Evolutionary conservation across 2,797 vertebrate genomes (phyloP).

Genomic region (Erethizon dorsatum): DNA sequence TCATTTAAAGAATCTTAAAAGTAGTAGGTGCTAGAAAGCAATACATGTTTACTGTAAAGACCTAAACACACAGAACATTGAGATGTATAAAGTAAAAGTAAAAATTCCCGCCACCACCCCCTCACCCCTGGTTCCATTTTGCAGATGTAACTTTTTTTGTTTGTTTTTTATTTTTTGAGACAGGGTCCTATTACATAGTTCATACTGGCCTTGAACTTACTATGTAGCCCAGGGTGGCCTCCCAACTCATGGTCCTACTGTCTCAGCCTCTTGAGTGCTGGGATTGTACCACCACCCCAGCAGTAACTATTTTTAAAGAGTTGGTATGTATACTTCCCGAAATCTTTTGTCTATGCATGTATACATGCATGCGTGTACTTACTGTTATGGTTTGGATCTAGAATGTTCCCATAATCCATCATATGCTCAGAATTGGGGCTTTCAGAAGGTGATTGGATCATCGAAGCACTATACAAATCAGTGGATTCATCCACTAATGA

Average conservation of each 20-base stretch:
- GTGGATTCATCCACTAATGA: background rate
- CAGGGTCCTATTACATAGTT: background rate
- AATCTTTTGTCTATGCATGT: background rate
- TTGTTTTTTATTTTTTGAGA: background rate
- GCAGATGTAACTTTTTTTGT: background rate
- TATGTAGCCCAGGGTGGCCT: background rate
- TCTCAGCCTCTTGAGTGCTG: background rate
- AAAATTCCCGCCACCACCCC: background rate
- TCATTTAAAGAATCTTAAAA: background rate
- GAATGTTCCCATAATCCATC: background rate
- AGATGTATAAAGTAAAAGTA: background rate
- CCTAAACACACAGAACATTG: background rate
- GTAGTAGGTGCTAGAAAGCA: background rate
- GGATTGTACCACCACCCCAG: background rate
- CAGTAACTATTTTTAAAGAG: background rate
- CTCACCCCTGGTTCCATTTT: background rate
- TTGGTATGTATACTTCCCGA: background rate
- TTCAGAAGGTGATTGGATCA: background rate
- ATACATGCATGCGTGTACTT: background rate
- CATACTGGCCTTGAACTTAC: background rate
- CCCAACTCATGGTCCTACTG: background rate
- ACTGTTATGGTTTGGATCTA: background rate
- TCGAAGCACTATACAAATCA: background rate
- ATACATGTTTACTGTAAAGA: conserved; percentile 17
- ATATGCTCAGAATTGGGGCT: background rate